A percentile compares a stretch with the other conserved stretches of the same genome.
phyloP scores from a whole-genome alignment of 2,797 vertebrate species.

The Sebastiscus albofasciatus region DNA sequence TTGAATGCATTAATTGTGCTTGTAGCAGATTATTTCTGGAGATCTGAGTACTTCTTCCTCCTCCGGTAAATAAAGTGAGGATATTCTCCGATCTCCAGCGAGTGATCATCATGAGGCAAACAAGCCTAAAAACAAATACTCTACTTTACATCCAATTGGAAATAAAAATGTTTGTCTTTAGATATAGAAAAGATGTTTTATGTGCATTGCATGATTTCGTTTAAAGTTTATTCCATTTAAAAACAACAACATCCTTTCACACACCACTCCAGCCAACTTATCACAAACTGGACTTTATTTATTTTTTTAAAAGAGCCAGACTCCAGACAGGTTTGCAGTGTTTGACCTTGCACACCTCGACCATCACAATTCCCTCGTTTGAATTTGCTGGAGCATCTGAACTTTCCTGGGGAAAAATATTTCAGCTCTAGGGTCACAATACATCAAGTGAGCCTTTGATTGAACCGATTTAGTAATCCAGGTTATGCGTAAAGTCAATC shows the following conservation, averaged over 20 bases:
- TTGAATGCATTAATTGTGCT: background rate
- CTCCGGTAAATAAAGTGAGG: background rate
- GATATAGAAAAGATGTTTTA: background rate
- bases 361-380: background rate
- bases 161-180: background rate
- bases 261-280: background rate
- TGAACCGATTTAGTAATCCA: background rate
- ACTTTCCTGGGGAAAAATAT: background rate
- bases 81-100: background rate
- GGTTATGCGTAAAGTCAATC: background rate
- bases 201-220: background rate
- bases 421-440: background rate
- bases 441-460: background rate
- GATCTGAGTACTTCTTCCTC: background rate
- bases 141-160: background rate
- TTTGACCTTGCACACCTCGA: background rate
- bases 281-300: background rate
- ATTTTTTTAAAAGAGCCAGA: background rate
- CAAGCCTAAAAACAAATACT: background rate
- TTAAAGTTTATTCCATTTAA: background rate
- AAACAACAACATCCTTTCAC: too few relatives aligned
- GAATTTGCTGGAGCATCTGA: background rate
- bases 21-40: background rate
- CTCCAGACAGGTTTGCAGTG: background rate
- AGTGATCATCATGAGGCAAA: background rate